A percentile compares a stretch with the other conserved stretches of the same genome.
These are phyloP conservation scores for Drosophila greeni DNA, from an alignment of 2,888 invertebrate genomes.

Conservation along the genomic window DNA sequence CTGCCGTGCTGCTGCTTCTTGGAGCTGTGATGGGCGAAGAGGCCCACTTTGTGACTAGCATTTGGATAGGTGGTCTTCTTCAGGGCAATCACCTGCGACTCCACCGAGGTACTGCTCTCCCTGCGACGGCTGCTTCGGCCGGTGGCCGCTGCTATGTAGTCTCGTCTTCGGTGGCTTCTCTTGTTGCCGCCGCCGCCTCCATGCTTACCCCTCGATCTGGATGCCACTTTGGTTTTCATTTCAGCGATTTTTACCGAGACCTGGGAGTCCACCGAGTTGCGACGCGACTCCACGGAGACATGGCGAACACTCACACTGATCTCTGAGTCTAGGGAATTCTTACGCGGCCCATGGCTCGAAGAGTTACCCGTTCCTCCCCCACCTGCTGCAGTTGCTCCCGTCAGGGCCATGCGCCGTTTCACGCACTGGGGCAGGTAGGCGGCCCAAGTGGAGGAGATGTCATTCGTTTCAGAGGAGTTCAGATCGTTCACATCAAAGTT, in stretches of 20 bases:
- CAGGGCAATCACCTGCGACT: slow-evolving; percentile 84
- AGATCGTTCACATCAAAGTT: slow-evolving; percentile 82
- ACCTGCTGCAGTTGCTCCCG: slow-evolving; percentile 77
- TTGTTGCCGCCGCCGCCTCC: slow-evolving; percentile 58
- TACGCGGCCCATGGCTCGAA: slow-evolving; percentile 81
- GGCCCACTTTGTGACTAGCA: slow-evolving; percentile 76
- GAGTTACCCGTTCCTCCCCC: slow-evolving; percentile 79
- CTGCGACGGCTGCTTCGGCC: slow-evolving; percentile 74
- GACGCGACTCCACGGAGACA: slow-evolving; percentile 90
- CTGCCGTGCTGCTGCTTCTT: slow-evolving; percentile 65
- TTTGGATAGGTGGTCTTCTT: slow-evolving; percentile 78
- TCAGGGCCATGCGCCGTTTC: slow-evolving; percentile 89
- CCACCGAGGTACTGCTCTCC: slow-evolving; percentile 89
- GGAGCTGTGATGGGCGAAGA: slow-evolving; percentile 74
- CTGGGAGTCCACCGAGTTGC: slow-evolving; percentile 93
- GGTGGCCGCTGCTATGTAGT: slow-evolving; percentile 73
- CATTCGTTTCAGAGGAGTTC: slow-evolving; percentile 88
- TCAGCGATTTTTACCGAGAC: slow-evolving; percentile 89
- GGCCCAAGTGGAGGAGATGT: slow-evolving; percentile 94
- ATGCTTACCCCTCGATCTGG: slow-evolving; percentile 78
- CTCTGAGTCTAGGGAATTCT: slow-evolving; percentile 84
- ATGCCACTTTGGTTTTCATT: slow-evolving; percentile 86
- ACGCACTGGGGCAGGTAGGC: slow-evolving; percentile 93
- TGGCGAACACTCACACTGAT: slow-evolving; percentile 89
- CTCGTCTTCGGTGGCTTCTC: slow-evolving; percentile 73